Conservation (phyloP, 2,797 vertebrate genomes). For the Phrynocephalus guinanensis region DNA sequence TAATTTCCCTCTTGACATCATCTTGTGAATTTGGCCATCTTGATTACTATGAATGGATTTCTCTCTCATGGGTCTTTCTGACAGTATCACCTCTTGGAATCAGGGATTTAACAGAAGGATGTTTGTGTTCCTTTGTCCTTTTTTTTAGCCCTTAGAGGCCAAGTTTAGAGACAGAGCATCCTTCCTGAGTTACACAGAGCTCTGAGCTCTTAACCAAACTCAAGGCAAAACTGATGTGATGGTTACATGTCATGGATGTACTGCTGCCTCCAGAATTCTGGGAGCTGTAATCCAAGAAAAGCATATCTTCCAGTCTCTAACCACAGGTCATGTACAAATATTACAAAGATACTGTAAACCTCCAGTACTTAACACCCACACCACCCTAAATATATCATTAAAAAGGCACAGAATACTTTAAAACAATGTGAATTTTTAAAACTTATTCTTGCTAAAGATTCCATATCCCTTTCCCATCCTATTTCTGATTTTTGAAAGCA, state of each 20-base stretch:
- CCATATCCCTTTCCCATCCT: background rate
- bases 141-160: background rate
- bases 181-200: background rate
- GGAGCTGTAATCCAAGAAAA: too few species aligned
- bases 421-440: background rate
- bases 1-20: conserved; percentile 16
- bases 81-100: background rate
- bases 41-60: background rate
- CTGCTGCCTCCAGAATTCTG: too few species aligned
- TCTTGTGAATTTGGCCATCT: background rate
- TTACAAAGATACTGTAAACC: background rate
- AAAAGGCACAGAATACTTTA: background rate
- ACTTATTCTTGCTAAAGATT: background rate
- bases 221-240: background rate
- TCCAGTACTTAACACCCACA: background rate
- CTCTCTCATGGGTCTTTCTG: background rate
- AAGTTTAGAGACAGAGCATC: background rate
- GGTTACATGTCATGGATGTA: too few species aligned
- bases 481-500: background rate
- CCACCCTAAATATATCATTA: background rate
- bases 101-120: background rate
- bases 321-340: background rate
- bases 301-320: background rate
- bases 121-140: background rate
- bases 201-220: background rate